These are phyloP conservation scores for Pinctada fucata DNA, from an alignment of 2,888 invertebrate species.

Conservation along the genomic window DNA sequence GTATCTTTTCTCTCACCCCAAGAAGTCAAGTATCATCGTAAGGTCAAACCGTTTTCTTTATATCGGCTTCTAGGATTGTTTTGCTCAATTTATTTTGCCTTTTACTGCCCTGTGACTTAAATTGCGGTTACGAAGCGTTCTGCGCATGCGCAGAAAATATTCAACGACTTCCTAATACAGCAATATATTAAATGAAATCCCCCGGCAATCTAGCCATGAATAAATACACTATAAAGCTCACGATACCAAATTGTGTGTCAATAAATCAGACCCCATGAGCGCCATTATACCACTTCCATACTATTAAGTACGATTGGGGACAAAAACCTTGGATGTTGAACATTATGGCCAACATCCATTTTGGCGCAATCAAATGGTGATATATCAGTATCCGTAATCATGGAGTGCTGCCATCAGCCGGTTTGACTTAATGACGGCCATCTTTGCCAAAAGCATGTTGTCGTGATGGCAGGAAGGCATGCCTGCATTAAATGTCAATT, in stretches of 20 bases:
- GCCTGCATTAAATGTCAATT: neutral
- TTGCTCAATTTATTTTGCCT: no score
- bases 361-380: neutral
- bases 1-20: no score
- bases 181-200: neutral
- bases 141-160: neutral
- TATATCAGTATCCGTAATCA: no score
- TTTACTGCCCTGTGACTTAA: no score
- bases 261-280: slow-evolving; percentile 2
- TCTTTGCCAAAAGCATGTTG: neutral
- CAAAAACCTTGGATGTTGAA: neutral
- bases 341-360: neutral
- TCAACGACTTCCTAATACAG: neutral
- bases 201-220: neutral
- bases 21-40: no score
- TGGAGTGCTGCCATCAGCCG: no score
- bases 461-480: neutral
- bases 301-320: neutral
- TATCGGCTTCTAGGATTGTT: no score
- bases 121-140: no score
- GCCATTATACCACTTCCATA: neutral
- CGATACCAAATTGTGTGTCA: neutral
- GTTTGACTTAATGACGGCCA: neutral
- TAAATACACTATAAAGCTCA: slow-evolving; percentile 4
- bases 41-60: no score